Percentiles rank a stretch among this genome's conserved stretches.
phyloP scores from a whole-genome alignment of 2,797 vertebrate species.

The Lepidocolaptes lacrymiger region DNA sequence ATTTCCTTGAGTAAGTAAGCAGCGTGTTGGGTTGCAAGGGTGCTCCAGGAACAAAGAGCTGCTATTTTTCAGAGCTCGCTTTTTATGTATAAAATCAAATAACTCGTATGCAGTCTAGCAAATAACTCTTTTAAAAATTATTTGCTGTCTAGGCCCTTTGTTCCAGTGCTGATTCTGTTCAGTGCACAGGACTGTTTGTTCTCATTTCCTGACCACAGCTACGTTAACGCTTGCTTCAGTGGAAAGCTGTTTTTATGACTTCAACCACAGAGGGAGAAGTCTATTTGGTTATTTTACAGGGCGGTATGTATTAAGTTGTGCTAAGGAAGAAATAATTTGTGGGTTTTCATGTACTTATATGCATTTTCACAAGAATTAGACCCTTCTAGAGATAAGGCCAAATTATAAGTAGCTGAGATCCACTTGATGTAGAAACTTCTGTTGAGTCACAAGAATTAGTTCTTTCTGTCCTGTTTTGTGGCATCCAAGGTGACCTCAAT shows the following conservation, averaged over 20 bases:
- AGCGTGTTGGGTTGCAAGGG: background rate
- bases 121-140: conserved; percentile 19
- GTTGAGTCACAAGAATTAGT: background rate
- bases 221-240: background rate
- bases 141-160: conserved; percentile 31
- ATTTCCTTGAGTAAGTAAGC: background rate
- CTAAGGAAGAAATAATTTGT: background rate
- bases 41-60: conserved; percentile 2
- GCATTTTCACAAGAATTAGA: background rate
- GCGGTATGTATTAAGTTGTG: background rate
- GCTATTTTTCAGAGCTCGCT: conserved; percentile 3
- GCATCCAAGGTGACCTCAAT: background rate
- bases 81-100: conserved; percentile 12
- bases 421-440: background rate
- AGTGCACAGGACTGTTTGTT: conserved; percentile 45
- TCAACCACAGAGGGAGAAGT: background rate
- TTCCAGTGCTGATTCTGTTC: background rate
- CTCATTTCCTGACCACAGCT: background rate
- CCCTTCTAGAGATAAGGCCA: background rate
- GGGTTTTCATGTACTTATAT: background rate
- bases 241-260: background rate
- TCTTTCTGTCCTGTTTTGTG: background rate
- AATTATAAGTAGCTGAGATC: background rate
- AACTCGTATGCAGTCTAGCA: background rate
- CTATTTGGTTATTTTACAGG: background rate